Percentiles rank a stretch among this genome's conserved stretches.
Evolutionary conservation across 2,888 invertebrate species (phyloP).

Genomic region (Flexamia atlantica): DNA sequence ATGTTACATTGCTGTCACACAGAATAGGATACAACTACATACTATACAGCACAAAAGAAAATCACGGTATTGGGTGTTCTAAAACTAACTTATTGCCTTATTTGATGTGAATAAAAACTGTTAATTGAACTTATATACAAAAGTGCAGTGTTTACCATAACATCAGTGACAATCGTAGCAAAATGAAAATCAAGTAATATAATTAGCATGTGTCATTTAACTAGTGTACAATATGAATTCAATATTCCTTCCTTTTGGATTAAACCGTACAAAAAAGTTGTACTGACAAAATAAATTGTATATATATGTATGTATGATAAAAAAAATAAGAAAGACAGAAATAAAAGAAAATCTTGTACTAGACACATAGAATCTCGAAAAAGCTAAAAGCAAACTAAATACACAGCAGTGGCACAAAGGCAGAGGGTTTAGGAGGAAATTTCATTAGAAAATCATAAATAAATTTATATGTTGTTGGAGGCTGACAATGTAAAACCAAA

Average conservation of each 20-base stretch:
- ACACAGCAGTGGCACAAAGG: slow-evolving; percentile 50
- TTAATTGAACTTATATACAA: background rate
- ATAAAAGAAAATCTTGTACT: too few relatives aligned
- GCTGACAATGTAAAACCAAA: too few relatives aligned
- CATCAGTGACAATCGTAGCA: background rate
- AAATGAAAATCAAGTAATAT: too few relatives aligned
- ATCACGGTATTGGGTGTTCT: background rate
- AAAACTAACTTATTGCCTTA: slow-evolving; percentile 30
- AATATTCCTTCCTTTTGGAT: too few relatives aligned
- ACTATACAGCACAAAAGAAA: slow-evolving; percentile 1
- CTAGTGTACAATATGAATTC: too few relatives aligned
- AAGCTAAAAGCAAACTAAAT: slow-evolving; percentile 50
- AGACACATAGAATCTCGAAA: background rate
- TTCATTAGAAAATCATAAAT: too few relatives aligned
- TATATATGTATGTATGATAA: too few relatives aligned
- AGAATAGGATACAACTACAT: background rate
- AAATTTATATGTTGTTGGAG: too few relatives aligned
- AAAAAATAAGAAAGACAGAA: too few relatives aligned
- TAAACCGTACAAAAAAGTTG: too few relatives aligned
- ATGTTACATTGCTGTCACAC: background rate
- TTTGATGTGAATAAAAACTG: background rate
- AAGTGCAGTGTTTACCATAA: background rate
- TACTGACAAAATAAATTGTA: too few relatives aligned
- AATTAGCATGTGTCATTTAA: too few relatives aligned
- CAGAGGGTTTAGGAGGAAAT: slow-evolving; percentile 31